Percentiles rank a stretch among this genome's conserved stretches.
Evolutionary conservation across 2,888 invertebrate genomes (phyloP).

Genomic region (Geotrupes spiniger): DNA sequence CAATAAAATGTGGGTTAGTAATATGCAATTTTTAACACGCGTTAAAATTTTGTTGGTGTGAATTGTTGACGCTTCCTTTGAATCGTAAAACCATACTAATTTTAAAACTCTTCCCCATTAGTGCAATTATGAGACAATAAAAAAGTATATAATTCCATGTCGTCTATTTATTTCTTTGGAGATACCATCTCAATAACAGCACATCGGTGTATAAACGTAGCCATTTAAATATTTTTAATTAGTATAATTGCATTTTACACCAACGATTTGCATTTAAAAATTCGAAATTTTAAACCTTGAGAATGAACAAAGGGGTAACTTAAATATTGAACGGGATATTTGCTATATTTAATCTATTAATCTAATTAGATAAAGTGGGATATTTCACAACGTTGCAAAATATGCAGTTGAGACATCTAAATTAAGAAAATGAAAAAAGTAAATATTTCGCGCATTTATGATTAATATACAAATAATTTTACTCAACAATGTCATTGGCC

Average conservation of each 20-base stretch:
- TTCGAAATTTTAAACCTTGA: background rate
- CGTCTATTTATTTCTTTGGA: background rate
- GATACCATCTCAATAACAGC: constrained; percentile 5
- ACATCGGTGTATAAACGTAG: constrained; percentile 4
- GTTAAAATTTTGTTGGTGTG: too few relatives aligned
- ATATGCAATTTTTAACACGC: too few relatives aligned
- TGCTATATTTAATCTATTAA: too few relatives aligned
- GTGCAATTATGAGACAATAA: too few relatives aligned
- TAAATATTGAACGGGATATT: too few relatives aligned
- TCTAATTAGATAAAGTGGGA: too few relatives aligned
- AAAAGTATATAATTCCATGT: too few relatives aligned
- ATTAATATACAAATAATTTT: constrained; percentile 4
- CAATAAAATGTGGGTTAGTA: too few relatives aligned
- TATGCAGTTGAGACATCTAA: background rate
- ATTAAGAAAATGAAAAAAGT: background rate
- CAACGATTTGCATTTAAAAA: background rate
- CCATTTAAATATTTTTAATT: constrained; percentile 2
- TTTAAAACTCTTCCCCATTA: too few relatives aligned
- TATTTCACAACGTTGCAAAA: constrained; percentile 1
- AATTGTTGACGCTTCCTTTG: too few relatives aligned
- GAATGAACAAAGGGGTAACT: constrained; percentile 17
- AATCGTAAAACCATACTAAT: too few relatives aligned
- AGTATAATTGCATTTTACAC: constrained; percentile 4
- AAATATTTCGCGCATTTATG: background rate
- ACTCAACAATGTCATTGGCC: constrained; percentile 21